A percentile compares a stretch with the other conserved stretches of the same genome.
Conservation (phyloP, 2,797 vertebrate species). For the Siniperca scherzeri region DNA sequence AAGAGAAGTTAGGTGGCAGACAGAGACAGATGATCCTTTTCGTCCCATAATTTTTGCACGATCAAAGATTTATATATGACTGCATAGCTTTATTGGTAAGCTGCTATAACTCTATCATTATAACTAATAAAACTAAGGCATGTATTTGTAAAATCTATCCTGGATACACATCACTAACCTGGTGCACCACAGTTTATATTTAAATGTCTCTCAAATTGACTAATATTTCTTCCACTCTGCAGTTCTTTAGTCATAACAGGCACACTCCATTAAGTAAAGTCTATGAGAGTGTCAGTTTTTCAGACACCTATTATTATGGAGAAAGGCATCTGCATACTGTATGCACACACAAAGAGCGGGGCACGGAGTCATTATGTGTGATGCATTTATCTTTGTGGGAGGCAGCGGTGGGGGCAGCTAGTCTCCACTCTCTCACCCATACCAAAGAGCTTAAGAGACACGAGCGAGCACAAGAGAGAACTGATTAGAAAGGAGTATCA, state of each 20-base stretch:
- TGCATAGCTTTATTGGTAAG: not conserved
- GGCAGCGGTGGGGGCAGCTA: constrained; percentile 12
- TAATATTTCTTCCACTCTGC: constrained; percentile 42
- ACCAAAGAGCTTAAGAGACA: constrained; percentile 11
- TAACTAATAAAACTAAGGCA: not conserved
- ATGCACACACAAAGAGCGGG: constrained; percentile 7
- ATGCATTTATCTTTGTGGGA: constrained; percentile 63
- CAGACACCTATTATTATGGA: constrained; percentile 45
- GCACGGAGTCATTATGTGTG: constrained; percentile 47
- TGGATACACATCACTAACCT: not conserved
- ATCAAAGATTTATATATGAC: not conserved
- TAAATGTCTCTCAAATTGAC: constrained; percentile 37
- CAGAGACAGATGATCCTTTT: not conserved
- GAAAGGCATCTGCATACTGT: constrained; percentile 29
- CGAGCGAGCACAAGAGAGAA: not conserved
- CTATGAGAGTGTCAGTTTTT: constrained; percentile 41
- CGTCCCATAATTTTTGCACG: not conserved
- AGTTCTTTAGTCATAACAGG: constrained; percentile 49
- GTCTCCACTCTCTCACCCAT: constrained; percentile 30
- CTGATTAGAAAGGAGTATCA: constrained; percentile 7
- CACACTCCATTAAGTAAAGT: constrained; percentile 40
- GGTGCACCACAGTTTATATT: not conserved
- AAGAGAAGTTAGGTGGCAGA: not conserved
- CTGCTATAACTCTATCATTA: not conserved
- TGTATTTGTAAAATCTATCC: not conserved